Evolutionary conservation across 2,797 vertebrate species (phyloP).

Genomic region (Gymnoscopelus microlampas): DNA sequence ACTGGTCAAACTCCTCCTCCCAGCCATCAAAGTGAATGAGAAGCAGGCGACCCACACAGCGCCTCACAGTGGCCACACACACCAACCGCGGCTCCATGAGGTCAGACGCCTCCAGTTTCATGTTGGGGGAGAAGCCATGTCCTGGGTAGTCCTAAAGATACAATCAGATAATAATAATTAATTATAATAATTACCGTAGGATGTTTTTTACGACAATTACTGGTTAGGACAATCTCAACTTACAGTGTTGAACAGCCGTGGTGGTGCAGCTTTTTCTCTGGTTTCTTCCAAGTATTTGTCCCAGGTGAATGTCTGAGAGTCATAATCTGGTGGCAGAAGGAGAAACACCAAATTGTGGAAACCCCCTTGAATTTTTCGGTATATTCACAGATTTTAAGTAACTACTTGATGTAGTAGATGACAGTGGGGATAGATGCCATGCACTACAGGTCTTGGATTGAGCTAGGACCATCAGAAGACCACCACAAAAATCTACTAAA

Average conservation of each 20-base stretch:
- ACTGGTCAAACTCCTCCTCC: slow-evolving; percentile 96
- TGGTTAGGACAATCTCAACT: slow-evolving; percentile 44
- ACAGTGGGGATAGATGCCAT: no score
- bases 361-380: no score
- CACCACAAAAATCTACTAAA: no score
- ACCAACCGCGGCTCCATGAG: slow-evolving; percentile 96
- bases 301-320: slow-evolving; percentile 87
- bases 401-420: no score
- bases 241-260: slow-evolving; percentile 90
- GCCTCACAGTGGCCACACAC: slow-evolving; percentile 93
- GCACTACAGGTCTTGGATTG: no score
- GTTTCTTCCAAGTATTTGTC: slow-evolving; percentile 86
- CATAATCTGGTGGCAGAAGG: slow-evolving; percentile 77
- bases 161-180: slow-evolving; percentile 2
- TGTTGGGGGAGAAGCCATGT: slow-evolving; percentile 87
- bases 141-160: slow-evolving; percentile 87
- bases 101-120: slow-evolving; percentile 97
- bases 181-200: neutral
- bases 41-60: slow-evolving; percentile 88
- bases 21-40: slow-evolving; percentile 97
- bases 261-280: slow-evolving; percentile 80
- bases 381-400: no score
- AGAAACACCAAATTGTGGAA: slow-evolving; percentile 13
- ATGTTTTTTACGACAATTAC: neutral
- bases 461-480: no score